These are phyloP conservation scores for Brachionichthys hirsutus DNA, from an alignment of 2,113 vertebrate species.

Conservation along the genomic window DNA sequence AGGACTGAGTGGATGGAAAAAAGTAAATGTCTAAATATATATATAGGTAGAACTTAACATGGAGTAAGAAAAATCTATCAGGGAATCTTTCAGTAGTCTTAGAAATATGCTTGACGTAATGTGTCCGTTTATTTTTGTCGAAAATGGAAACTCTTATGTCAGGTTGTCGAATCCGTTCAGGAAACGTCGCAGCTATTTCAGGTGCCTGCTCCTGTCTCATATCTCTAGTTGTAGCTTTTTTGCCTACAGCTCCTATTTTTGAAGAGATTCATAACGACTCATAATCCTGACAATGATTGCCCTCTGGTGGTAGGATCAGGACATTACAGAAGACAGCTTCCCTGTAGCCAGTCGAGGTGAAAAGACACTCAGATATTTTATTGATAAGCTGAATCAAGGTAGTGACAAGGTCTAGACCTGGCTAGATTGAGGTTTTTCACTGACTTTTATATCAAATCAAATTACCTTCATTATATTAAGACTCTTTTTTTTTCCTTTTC, in stretches of 20 bases:
- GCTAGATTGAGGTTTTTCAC: too few species aligned
- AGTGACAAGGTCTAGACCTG: too few species aligned
- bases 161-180: conserved; percentile 3
- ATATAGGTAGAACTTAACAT: not conserved
- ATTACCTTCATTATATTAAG: too few species aligned
- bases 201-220: not conserved
- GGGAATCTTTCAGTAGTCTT: not conserved
- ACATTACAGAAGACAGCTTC: not conserved
- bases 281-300: not conserved
- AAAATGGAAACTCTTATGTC: not conserved
- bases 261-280: not conserved
- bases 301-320: conserved; percentile 32
- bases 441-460: too few species aligned
- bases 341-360: too few species aligned
- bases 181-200: not conserved
- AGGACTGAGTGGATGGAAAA: not conserved
- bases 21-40: not conserved
- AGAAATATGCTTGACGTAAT: too few species aligned
- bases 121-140: too few species aligned
- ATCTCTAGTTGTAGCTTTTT: not conserved
- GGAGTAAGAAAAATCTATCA: not conserved
- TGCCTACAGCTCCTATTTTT: conserved; percentile 2
- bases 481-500: too few species aligned
- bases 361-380: too few species aligned
- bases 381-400: too few species aligned